Percentiles rank a stretch among this genome's conserved stretches.
Evolutionary conservation across 2,113 vertebrate species (phyloP).

Genomic region (Paratilapia polleni): DNA sequence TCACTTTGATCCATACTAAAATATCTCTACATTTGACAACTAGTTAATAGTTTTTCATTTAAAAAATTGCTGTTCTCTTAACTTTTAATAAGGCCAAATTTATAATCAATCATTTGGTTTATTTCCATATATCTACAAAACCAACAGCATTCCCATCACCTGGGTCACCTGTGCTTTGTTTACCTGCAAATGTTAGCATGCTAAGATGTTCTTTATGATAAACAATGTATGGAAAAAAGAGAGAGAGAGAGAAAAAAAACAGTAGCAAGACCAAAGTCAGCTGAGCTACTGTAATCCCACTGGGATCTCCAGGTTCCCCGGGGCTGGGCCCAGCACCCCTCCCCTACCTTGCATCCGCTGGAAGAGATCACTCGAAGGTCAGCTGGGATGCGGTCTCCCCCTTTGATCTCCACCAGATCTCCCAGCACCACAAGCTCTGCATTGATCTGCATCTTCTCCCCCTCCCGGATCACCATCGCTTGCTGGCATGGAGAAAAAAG

Average conservation of each 20-base stretch:
- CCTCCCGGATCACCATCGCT: constrained; percentile 91
- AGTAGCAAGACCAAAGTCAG: not conserved
- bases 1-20: not conserved
- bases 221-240: not conserved
- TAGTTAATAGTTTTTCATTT: not conserved
- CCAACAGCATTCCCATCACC: not conserved
- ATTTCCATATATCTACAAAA: not conserved
- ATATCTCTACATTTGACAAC: not conserved
- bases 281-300: constrained; percentile 1
- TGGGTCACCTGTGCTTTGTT: not conserved
- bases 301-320: not conserved
- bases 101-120: not conserved
- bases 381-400: constrained; percentile 89
- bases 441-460: constrained; percentile 89
- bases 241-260: not conserved
- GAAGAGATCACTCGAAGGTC: constrained; percentile 88
- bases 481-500: constrained; percentile 80
- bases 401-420: constrained; percentile 94
- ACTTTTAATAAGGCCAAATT: not conserved
- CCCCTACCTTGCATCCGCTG: constrained; percentile 87
- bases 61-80: not conserved
- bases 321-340: not conserved
- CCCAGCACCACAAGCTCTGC: constrained; percentile 89
- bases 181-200: not conserved
- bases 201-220: not conserved